These are phyloP conservation scores for Lymantria dispar DNA, from an alignment of 2,888 invertebrate genomes.

Conservation along the genomic window DNA sequence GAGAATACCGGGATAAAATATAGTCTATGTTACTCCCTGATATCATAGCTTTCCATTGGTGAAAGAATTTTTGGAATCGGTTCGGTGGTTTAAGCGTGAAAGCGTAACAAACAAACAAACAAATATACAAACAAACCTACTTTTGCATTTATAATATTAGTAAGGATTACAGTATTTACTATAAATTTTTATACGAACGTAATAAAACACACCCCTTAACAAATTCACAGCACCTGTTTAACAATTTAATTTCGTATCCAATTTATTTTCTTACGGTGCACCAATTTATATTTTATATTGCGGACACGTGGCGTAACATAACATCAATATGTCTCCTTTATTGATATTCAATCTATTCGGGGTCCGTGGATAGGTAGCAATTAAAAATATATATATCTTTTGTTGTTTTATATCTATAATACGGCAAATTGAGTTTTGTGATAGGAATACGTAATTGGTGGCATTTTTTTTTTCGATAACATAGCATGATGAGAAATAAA, in stretches of 20 bases:
- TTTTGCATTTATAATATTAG: no score
- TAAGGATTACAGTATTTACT: no score
- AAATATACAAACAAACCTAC: no score
- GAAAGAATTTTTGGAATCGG: no score
- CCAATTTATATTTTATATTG: conserved; percentile 1
- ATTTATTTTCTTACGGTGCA: not conserved
- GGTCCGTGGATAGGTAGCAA: conserved; percentile 25
- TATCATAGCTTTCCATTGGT: no score
- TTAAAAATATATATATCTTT: conserved; percentile 27
- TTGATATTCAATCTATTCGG: conserved; percentile 33
- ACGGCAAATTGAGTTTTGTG: conserved; percentile 35
- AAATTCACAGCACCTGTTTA: not conserved
- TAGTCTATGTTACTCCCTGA: no score
- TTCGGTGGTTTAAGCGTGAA: no score
- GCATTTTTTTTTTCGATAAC: no score
- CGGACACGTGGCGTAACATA: conserved; percentile 11
- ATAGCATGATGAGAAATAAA: no score
- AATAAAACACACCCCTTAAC: not conserved
- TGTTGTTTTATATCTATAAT: conserved; percentile 16
- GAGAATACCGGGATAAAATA: no score
- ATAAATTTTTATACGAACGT: not conserved
- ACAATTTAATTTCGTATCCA: not conserved
- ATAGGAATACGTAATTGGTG: conserved; percentile 29
- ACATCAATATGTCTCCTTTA: conserved; percentile 22
- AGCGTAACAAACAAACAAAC: no score